Conservation (phyloP, 2,888 invertebrate genomes). For the Crocallis elinguaria region DNA sequence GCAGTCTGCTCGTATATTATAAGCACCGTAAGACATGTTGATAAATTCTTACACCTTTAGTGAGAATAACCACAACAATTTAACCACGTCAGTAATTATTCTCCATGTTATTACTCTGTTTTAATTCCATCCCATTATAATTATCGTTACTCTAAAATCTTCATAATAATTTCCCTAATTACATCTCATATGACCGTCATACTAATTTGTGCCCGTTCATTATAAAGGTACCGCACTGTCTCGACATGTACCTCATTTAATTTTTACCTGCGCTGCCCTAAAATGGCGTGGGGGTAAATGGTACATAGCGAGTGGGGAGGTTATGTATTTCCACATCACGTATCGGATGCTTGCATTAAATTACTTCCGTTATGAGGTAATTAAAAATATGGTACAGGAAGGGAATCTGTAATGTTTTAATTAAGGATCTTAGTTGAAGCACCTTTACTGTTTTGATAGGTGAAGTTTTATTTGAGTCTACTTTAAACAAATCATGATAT, state of each 20-base stretch:
- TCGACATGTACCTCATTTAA: neutral
- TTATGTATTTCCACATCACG: constrained; percentile 31
- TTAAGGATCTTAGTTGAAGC: constrained; percentile 9
- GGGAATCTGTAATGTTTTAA: constrained; percentile 11
- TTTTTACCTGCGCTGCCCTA: constrained; percentile 7
- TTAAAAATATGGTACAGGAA: constrained; percentile 18
- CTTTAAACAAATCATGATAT: neutral
- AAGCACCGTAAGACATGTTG: too few species aligned
- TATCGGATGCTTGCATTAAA: constrained; percentile 32
- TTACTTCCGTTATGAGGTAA: constrained; percentile 28
- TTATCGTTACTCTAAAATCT: constrained; percentile 10
- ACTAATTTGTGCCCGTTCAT: constrained; percentile 19
- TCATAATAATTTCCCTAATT: constrained; percentile 19
- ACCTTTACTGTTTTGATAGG: neutral
- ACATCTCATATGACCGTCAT: constrained; percentile 11
- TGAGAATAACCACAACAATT: too few species aligned
- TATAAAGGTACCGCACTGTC: constrained; percentile 1
- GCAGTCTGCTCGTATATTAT: too few species aligned
- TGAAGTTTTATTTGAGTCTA: neutral
- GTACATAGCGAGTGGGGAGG: neutral
- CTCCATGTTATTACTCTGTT: neutral
- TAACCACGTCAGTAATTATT: neutral
- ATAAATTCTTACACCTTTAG: too few species aligned
- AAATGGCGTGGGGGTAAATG: neutral
- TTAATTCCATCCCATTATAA: constrained; percentile 7